A percentile compares a stretch with the other conserved stretches of the same genome.
phyloP scores from a whole-genome alignment of 2,888 invertebrate species.

The Papilio protenor region DNA sequence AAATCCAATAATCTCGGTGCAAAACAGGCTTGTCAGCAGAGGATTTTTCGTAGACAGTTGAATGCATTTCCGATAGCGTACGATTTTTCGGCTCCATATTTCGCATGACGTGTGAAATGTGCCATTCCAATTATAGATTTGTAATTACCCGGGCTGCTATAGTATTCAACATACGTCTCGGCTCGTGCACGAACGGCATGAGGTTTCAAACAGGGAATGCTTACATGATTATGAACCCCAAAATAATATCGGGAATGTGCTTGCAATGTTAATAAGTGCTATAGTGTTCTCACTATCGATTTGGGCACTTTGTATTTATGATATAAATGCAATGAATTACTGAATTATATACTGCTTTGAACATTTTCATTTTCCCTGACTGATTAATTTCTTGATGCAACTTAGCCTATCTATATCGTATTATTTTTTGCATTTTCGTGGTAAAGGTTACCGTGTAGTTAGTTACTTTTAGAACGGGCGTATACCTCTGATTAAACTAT shows the following conservation, averaged over 20 bases:
- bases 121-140: background rate
- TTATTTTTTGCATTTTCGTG: background rate
- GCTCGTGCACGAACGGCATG: background rate
- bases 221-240: constrained; percentile 13
- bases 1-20: constrained; percentile 12
- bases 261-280: background rate
- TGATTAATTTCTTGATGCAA: no score
- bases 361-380: background rate
- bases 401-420: no score
- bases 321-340: background rate
- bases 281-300: background rate
- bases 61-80: background rate
- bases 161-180: constrained; percentile 7
- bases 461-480: no score
- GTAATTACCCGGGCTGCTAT: constrained; percentile 1
- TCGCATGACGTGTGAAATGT: background rate
- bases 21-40: background rate
- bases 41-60: background rate
- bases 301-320: background rate
- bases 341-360: background rate
- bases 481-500: no score
- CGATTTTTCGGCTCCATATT: background rate
- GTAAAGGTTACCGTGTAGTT: background rate
- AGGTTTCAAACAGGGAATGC: background rate
- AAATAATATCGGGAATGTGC: constrained; percentile 8